These are phyloP conservation scores for Tamandua tetradactyla DNA, from an alignment of 2,797 vertebrate species.

Conservation along the genomic window DNA sequence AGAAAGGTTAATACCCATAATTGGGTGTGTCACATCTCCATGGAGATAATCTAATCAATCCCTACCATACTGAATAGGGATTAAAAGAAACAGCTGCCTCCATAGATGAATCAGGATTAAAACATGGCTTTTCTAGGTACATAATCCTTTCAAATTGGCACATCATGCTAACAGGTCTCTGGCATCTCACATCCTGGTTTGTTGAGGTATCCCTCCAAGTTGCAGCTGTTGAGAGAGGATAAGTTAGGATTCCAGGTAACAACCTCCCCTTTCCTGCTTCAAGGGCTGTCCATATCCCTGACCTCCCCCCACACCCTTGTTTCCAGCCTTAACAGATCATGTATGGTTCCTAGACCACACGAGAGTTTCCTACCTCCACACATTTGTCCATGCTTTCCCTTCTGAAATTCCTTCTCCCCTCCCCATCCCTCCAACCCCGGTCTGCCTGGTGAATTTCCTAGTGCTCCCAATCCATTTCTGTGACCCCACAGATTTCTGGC, in stretches of 20 bases:
- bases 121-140: no score
- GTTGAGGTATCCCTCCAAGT: background rate
- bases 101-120: no score
- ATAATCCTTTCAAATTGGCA: no score
- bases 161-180: background rate
- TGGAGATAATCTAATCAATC: no score
- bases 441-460: background rate
- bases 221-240: no score
- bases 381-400: background rate
- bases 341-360: background rate
- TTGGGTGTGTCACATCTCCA: no score
- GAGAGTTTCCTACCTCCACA: background rate
- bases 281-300: background rate
- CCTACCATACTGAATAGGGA: no score
- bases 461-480: accelerated
- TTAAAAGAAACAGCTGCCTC: no score
- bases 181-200: background rate
- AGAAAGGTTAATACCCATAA: no score
- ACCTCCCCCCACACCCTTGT: background rate
- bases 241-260: background rate
- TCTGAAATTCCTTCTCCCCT: background rate
- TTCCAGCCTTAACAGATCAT: background rate
- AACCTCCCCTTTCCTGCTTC: background rate
- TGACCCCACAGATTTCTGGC: background rate
- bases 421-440: background rate